Evolutionary conservation across 2,797 vertebrate species (phyloP).

Genomic region (Denticeps clupeoides): DNA sequence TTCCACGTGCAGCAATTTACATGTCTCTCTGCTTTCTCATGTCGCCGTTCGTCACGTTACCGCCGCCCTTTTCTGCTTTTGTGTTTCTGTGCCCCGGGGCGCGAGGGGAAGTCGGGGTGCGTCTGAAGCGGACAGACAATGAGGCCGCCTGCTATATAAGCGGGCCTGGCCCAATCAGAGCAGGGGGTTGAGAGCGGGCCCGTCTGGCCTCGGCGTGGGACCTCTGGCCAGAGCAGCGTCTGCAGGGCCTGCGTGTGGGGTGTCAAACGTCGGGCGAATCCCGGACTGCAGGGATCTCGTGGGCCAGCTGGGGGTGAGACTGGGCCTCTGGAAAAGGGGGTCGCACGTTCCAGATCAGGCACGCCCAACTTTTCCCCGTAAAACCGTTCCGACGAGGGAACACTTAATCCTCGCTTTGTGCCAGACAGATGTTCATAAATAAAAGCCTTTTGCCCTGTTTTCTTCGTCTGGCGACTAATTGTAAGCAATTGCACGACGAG

Average conservation of each 20-base stretch:
- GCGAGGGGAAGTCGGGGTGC: constrained; percentile 4
- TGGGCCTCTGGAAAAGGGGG: neutral
- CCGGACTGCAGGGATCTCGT: neutral
- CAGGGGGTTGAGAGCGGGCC: too few species aligned
- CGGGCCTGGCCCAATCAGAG: neutral
- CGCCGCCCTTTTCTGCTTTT: too few species aligned
- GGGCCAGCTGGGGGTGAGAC: neutral
- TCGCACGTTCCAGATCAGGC: neutral
- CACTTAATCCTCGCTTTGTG: neutral
- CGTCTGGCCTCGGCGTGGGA: too few species aligned
- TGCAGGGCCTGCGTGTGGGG: too few species aligned
- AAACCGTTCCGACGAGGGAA: neutral
- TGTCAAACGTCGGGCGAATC: too few species aligned
- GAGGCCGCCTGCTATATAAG: constrained; percentile 3
- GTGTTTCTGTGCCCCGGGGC: neutral
- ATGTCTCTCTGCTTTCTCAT: too few species aligned
- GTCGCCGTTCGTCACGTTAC: too few species aligned
- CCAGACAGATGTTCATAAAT: neutral
- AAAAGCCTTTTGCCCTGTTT: neutral
- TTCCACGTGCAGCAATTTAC: too few species aligned
- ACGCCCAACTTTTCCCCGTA: neutral
- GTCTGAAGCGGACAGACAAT: constrained; percentile 7
- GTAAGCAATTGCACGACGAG: too few species aligned
- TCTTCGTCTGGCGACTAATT: too few species aligned
- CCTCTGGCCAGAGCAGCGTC: too few species aligned